Conservation (phyloP, 2,888 invertebrate genomes). For the Amiota mariae region DNA sequence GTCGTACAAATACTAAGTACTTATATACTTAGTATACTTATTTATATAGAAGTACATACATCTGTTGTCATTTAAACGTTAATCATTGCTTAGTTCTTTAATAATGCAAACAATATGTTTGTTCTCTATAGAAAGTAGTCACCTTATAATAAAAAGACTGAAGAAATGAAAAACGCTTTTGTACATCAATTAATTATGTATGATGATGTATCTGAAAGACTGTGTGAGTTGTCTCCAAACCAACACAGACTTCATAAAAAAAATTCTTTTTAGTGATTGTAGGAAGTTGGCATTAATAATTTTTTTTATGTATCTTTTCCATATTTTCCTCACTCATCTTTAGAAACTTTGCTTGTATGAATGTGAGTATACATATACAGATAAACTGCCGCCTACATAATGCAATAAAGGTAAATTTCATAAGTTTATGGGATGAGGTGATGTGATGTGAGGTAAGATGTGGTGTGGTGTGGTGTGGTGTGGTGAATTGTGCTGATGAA, state of each 20-base stretch:
- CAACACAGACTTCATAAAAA: constrained; percentile 37
- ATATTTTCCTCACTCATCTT: too few relatives aligned
- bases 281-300: constrained; percentile 61
- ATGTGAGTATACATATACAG: background rate
- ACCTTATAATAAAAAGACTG: background rate
- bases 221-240: constrained; percentile 38
- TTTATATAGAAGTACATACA: too few relatives aligned
- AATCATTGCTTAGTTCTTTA: constrained; percentile 18
- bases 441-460: background rate
- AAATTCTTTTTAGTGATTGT: constrained; percentile 55
- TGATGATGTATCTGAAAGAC: constrained; percentile 40
- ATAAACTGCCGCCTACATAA: constrained; percentile 43
- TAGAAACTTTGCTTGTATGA: background rate
- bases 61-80: background rate
- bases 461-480: background rate
- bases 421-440: background rate
- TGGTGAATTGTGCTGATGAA: background rate
- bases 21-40: too few relatives aligned
- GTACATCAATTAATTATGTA: constrained; percentile 64
- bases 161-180: constrained; percentile 33
- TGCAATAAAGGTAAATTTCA: constrained; percentile 29
- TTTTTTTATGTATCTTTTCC: constrained; percentile 25
- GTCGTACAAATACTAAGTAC: too few relatives aligned
- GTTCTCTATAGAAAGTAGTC: background rate
- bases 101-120: constrained; percentile 18